A percentile compares a stretch with the other conserved stretches of the same genome.
Evolutionary conservation across 2,888 invertebrate species (phyloP).

Genomic region (Hemaris fuciformis): DNA sequence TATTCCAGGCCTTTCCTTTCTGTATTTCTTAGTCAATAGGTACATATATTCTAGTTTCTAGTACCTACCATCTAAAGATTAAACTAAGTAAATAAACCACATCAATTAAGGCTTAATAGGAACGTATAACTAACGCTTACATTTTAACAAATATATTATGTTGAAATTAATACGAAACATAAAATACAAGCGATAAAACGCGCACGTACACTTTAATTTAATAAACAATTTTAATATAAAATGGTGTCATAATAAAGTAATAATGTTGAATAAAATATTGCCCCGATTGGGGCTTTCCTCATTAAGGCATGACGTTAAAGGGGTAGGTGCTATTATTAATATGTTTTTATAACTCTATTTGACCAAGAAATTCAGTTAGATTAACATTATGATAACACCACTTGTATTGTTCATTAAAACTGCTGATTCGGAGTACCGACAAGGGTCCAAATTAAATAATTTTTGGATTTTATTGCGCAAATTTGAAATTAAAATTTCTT

Average conservation of each 20-base stretch:
- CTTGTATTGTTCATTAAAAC: not conserved
- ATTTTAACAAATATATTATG: not conserved
- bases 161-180: not conserved
- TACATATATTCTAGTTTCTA: not conserved
- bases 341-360: conserved; percentile 7
- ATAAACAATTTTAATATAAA: not conserved
- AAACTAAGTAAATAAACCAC: not conserved
- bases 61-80: not conserved
- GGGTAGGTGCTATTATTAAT: not conserved
- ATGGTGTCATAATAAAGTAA: conserved; percentile 4
- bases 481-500: conserved; percentile 6
- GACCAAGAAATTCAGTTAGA: conserved; percentile 1
- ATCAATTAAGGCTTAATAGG: not conserved
- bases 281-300: conserved; percentile 1
- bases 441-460: not conserved
- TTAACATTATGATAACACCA: not conserved
- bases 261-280: conserved; percentile 7
- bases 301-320: not conserved
- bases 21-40: not conserved
- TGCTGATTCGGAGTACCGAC: not conserved
- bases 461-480: not conserved
- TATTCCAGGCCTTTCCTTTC: too few relatives aligned
- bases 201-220: not conserved
- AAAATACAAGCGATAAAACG: not conserved
- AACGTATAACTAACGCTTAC: not conserved